A percentile compares a stretch with the other conserved stretches of the same genome.
Evolutionary conservation across 1,140 invertebrate genomes (phyloP).

Genomic region (Ips typographus): DNA sequence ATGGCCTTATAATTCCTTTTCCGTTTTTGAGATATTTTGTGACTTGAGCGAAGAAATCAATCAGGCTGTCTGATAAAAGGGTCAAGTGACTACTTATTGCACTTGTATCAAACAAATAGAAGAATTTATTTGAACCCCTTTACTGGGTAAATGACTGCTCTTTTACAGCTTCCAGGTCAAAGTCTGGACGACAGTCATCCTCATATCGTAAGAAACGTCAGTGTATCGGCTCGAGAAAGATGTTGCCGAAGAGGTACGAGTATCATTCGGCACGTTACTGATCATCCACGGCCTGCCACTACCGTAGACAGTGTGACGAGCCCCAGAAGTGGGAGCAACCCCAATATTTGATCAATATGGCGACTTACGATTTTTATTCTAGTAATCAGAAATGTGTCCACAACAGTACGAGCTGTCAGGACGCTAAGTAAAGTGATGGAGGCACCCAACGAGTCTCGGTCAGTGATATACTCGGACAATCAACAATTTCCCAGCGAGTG

Average conservation of each 20-base stretch:
- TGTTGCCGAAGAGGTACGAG: background rate
- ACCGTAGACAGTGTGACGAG: background rate
- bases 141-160: background rate
- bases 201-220: slow-evolving; percentile 13
- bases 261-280: background rate
- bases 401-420: slow-evolving; percentile 16
- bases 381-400: slow-evolving; percentile 27
- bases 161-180: slow-evolving; percentile 5
- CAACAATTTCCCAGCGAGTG: slow-evolving; percentile 19
- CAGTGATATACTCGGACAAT: no score
- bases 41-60: no score
- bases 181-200: background rate
- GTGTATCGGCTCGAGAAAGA: background rate
- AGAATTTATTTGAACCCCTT: no score
- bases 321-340: background rate
- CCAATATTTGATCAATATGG: background rate
- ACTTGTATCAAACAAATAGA: no score
- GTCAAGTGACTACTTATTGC: no score
- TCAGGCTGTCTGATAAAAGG: no score
- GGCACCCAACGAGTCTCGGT: background rate
- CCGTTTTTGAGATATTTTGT: no score
- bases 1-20: no score
- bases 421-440: slow-evolving; percentile 23
- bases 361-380: slow-evolving; percentile 8
- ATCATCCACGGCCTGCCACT: background rate